These are phyloP conservation scores for Andrena cerasifolii DNA, from an alignment of 1,140 invertebrate genomes.

Conservation along the genomic window DNA sequence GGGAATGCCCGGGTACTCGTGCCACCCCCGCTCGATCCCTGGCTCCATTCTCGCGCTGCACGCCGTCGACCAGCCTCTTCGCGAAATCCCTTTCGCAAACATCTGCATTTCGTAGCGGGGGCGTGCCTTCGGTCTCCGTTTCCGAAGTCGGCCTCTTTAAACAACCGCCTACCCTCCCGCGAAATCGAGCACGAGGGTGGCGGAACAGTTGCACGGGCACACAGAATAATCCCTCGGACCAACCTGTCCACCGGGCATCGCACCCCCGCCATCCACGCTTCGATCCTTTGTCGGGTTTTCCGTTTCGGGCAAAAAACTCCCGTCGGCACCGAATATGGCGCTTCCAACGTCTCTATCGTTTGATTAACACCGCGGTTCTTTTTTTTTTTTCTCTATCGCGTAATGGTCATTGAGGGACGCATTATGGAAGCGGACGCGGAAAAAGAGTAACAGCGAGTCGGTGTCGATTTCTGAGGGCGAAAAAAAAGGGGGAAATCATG, in stretches of 20 bases:
- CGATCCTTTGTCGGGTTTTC: background rate
- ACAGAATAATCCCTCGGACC: constrained; percentile 5
- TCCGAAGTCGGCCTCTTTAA: constrained; percentile 46
- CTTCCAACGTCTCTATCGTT: background rate
- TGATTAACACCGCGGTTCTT: background rate
- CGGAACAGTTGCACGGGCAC: background rate
- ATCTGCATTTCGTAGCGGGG: constrained; percentile 42
- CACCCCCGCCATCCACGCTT: too few species aligned
- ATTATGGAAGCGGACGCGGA: background rate
- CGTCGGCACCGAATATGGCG: background rate
- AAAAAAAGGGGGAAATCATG: background rate
- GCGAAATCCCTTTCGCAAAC: constrained; percentile 52
- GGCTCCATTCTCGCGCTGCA: constrained; percentile 19
- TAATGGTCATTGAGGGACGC: background rate
- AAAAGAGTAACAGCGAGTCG: background rate
- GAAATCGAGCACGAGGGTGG: background rate
- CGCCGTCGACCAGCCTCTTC: constrained; percentile 12
- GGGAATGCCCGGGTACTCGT: background rate
- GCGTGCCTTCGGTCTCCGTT: constrained; percentile 30
- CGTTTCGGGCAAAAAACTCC: background rate
- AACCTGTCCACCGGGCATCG: background rate
- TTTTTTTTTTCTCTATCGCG: background rate
- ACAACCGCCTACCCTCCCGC: background rate
- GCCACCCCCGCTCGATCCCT: background rate
- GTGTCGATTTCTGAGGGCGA: background rate